Base-by-base conservation (phyloP, 2,113 vertebrate species). In the Onychostruthus taczanowskii region DNA sequence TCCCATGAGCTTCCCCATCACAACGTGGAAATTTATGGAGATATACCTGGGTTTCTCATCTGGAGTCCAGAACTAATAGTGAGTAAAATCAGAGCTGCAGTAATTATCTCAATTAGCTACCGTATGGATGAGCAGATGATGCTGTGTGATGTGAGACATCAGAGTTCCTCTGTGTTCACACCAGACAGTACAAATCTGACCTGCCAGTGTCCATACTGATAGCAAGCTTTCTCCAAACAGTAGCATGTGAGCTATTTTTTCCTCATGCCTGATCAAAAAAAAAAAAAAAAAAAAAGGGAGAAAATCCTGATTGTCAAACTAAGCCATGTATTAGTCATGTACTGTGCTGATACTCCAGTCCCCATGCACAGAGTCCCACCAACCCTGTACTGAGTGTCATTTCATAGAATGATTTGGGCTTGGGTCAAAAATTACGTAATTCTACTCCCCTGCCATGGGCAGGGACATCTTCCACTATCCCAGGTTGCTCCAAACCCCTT, bases 81-180 rank as follows among this genome's bases (percentile, higher is more conserved):
- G 64, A 90, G 44, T 62, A 68, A 91, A 93, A 94, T 93, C 76
- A 86, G 90, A 91, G 88, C 31, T 68, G 69, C 58, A 86, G 79
- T 62, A 79, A 53, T 96, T 95, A 84, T n/a, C 80, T 96, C 95
- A 94, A 88, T 95, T 95, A 95, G 94, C 16, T n/a, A 8, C 93
- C 16, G 7, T 96, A 76, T 91, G 94, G 87, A n/a, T 49, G 89
- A 97, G 81, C 94, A 96, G 94, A 95, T 94, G 96, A 96, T 84
- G 3, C 76, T 46, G 41, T 88, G 78, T 79, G 89, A 76, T 74
- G 73, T 17, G 85, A 92, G 83, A 78, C 70, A 92, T 55, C 75
- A 80, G 62, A 86, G 87, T 56, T 80, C 50, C 46, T 87, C 85
- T 79, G 3, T 88, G 62, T 89, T 94, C 86, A 37, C 68, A 82